Evolutionary conservation across 1,140 invertebrate species (phyloP).

Genomic region (Meteorus sp.): DNA sequence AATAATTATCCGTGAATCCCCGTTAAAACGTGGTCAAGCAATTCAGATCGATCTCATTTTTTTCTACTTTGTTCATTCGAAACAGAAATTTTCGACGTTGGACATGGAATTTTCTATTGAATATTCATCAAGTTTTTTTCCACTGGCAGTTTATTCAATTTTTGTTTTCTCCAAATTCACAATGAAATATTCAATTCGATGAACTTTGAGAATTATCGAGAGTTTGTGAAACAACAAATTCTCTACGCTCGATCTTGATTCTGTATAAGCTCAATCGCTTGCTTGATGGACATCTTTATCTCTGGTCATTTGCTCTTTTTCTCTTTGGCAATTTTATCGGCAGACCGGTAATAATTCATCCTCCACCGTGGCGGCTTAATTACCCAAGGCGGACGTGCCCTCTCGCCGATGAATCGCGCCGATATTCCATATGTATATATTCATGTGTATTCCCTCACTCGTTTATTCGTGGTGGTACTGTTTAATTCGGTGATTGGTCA

Average conservation of each 20-base stretch:
- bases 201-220: too few species aligned
- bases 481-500: constrained; percentile 32
- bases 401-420: constrained; percentile 29
- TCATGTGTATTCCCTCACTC: constrained; percentile 11
- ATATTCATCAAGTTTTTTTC: too few species aligned
- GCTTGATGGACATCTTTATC: constrained; percentile 14
- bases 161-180: too few species aligned
- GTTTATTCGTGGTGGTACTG: constrained; percentile 3
- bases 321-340: constrained; percentile 34
- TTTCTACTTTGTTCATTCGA: constrained; percentile 2
- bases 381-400: constrained; percentile 36
- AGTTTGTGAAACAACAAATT: too few species aligned
- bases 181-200: too few species aligned
- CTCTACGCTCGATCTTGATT: too few species aligned
- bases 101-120: too few species aligned
- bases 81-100: background rate
- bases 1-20: constrained; percentile 41
- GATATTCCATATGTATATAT: constrained; percentile 4
- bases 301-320: background rate
- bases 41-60: constrained; percentile 30
- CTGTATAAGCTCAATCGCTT: too few species aligned
- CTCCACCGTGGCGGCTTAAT: constrained; percentile 37
- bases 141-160: too few species aligned
- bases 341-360: constrained; percentile 37
- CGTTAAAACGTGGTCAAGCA: constrained; percentile 23